A percentile compares a stretch with the other conserved stretches of the same genome.
Conservation (phyloP, 2,113 vertebrate genomes). For the Micronycteris hirsuta region DNA sequence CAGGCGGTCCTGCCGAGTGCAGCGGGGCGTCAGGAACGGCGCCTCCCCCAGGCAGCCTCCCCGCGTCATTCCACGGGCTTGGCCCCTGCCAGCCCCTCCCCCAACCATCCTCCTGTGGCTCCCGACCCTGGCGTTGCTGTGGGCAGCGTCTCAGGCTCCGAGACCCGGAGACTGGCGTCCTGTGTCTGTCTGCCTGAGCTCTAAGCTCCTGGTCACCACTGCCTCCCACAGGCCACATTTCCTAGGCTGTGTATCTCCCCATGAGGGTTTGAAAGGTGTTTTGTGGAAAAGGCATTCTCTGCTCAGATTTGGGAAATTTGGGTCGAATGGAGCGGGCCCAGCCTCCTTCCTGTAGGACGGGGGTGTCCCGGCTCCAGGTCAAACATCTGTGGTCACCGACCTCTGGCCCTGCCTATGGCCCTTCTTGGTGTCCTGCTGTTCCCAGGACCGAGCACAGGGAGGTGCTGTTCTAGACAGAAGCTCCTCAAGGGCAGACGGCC, state of each 20-base stretch:
- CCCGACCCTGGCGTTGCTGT: not conserved
- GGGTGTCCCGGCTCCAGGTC: rapidly evolving
- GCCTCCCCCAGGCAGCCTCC: not conserved
- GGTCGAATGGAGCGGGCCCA: not conserved
- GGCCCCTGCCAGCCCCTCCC: not conserved
- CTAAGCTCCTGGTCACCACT: not conserved
- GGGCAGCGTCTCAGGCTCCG: not conserved
- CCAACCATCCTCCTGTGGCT: not conserved
- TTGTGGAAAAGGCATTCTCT: not conserved
- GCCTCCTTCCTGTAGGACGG: not conserved
- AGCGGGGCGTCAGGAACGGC: not conserved
- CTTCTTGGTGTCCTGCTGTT: not conserved
- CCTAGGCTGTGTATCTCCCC: not conserved
- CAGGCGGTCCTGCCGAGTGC: constrained; percentile 83
- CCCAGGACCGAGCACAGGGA: not conserved
- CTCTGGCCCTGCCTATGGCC: too few relatives aligned
- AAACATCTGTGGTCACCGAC: not conserved
- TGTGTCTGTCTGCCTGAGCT: not conserved
- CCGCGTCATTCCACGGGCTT: not conserved
- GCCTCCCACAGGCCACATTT: rapidly evolving
- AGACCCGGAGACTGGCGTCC: not conserved
- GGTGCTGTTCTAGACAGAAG: too few relatives aligned
- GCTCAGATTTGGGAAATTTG: not conserved
- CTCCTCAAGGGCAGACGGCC: not conserved
- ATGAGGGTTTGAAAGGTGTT: not conserved